These are phyloP conservation scores for Enteromius anoplus DNA, from an alignment of 2,797 vertebrate species.

Conservation along the genomic window DNA sequence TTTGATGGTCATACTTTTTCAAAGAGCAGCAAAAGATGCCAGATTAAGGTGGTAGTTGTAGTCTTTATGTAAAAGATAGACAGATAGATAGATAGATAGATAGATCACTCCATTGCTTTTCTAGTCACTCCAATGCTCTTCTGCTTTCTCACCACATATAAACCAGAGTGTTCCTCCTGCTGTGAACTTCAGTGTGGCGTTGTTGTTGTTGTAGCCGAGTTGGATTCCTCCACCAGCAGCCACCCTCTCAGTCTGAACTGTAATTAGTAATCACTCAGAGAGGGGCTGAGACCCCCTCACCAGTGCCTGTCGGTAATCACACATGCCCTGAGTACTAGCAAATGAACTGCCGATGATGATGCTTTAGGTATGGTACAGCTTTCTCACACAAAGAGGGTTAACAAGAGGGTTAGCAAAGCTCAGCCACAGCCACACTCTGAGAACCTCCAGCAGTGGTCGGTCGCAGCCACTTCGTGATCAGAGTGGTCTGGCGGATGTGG, in stretches of 20 bases:
- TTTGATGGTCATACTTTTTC: background rate
- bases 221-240: constrained; percentile 35
- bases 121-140: background rate
- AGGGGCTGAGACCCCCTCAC: constrained; percentile 66
- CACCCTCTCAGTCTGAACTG: constrained; percentile 62
- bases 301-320: constrained; percentile 64
- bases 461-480: constrained; percentile 32
- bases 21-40: background rate
- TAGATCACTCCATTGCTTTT: background rate
- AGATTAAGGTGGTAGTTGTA: constrained; percentile 1
- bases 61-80: background rate
- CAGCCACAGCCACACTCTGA: constrained; percentile 25
- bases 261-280: constrained; percentile 80
- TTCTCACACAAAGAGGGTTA: constrained; percentile 75
- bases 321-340: constrained; percentile 60
- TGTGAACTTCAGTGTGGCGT: constrained; percentile 3
- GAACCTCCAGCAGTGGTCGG: background rate
- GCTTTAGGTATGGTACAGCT: constrained; percentile 70
- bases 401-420: constrained; percentile 73
- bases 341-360: constrained; percentile 65
- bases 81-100: background rate
- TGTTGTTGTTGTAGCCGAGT: background rate
- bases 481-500: constrained; percentile 23
- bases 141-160: background rate
- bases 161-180: background rate